phyloP scores from a whole-genome alignment of 2,888 invertebrate species.

The Andrena camellia region DNA sequence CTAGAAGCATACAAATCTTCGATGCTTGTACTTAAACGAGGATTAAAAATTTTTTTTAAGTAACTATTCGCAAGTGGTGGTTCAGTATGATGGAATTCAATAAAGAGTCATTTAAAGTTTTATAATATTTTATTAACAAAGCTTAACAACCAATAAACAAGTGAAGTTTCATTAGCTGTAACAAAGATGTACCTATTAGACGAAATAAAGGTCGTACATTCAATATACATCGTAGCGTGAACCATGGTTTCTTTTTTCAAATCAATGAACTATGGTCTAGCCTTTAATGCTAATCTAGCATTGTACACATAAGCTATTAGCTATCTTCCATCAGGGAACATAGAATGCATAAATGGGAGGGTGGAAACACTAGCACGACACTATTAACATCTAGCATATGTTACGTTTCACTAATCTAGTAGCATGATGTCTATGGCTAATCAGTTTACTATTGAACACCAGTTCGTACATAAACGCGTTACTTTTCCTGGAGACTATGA shows the following conservation, averaged over 20 bases:
- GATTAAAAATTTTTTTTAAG: background rate
- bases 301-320: conserved; percentile 57
- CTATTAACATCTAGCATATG: conserved; percentile 68
- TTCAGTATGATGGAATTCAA: background rate
- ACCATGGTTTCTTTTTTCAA: conserved; percentile 69
- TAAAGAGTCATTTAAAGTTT: conserved; percentile 57
- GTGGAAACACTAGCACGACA: conserved; percentile 66
- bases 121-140: conserved; percentile 79
- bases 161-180: conserved; percentile 74
- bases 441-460: conserved; percentile 60
- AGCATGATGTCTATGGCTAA: conserved; percentile 57
- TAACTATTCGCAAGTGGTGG: background rate
- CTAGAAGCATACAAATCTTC: background rate
- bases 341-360: conserved; percentile 62
- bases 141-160: conserved; percentile 80
- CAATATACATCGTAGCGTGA: conserved; percentile 76
- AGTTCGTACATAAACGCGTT: conserved; percentile 62
- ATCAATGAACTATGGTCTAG: conserved; percentile 68
- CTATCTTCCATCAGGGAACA: conserved; percentile 63
- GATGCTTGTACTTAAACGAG: background rate
- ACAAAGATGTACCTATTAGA: conserved; percentile 72
- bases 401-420: conserved; percentile 62
- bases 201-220: conserved; percentile 70
- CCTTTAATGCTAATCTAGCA: conserved; percentile 67
- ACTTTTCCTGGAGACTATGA: conserved; percentile 42